A percentile compares a stretch with the other conserved stretches of the same genome.
These are phyloP conservation scores for Cyanoramphus novaezelandiae DNA, from an alignment of 2,113 vertebrate genomes.

Conservation along the genomic window DNA sequence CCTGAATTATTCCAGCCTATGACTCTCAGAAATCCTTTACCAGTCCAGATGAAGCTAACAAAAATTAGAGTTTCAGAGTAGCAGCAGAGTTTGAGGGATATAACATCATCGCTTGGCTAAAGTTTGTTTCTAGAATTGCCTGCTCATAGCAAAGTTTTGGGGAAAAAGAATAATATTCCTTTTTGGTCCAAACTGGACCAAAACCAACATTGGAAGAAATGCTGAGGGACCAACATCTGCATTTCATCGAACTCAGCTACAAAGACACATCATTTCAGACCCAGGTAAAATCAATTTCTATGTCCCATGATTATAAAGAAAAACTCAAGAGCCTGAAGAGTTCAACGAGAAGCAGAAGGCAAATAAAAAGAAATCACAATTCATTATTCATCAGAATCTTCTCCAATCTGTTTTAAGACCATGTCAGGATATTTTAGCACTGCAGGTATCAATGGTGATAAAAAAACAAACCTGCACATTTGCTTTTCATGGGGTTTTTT, in stretches of 20 bases:
- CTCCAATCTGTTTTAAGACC: constrained; percentile 32
- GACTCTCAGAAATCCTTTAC: not conserved
- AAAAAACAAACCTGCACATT: constrained; percentile 2
- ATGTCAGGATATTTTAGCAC: constrained; percentile 21
- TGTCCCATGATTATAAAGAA: not conserved
- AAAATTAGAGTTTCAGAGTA: not conserved
- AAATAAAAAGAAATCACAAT: constrained; percentile 46
- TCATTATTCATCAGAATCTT: constrained; percentile 51
- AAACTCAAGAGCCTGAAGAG: not conserved
- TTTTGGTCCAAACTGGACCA: constrained; percentile 15
- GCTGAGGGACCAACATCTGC: not conserved
- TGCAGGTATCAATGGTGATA: constrained; percentile 5
- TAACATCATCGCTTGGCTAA: not conserved
- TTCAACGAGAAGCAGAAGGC: constrained; percentile 44
- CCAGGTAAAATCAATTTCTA: not conserved
- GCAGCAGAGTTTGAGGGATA: not conserved
- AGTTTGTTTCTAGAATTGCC: not conserved
- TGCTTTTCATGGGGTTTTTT: not conserved
- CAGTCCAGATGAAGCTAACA: not conserved
- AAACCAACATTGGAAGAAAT: not conserved
- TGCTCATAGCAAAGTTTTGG: not conserved
- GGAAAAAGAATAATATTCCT: not conserved
- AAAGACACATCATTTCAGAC: not conserved
- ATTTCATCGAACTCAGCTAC: constrained; percentile 40
- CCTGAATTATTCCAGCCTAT: not conserved